These are phyloP conservation scores for Ceyx melanurus DNA, from an alignment of 2,113 vertebrate species.

Conservation along the genomic window DNA sequence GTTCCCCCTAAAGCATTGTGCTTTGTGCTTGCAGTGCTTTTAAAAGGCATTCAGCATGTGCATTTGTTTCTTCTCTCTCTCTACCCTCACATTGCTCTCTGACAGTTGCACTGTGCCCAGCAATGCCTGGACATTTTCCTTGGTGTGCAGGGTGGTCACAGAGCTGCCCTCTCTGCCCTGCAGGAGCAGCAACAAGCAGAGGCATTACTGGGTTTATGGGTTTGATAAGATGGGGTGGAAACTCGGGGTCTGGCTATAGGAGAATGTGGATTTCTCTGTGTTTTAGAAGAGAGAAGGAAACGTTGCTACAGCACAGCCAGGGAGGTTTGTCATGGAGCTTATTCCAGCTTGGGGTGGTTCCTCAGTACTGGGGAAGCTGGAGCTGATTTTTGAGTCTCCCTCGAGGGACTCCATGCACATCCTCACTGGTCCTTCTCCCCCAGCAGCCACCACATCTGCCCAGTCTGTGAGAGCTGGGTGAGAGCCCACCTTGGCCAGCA, in stretches of 20 bases:
- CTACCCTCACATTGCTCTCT: not conserved
- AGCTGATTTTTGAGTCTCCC: not conserved
- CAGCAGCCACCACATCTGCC: not conserved
- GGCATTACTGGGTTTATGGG: not conserved
- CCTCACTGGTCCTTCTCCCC: not conserved
- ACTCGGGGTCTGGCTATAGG: not conserved
- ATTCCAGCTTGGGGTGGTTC: not conserved
- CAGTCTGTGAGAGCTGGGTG: conserved; percentile 7
- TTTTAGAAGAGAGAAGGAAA: not conserved
- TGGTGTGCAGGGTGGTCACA: accelerated
- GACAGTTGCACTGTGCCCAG: not conserved
- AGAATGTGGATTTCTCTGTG: not conserved
- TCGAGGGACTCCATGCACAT: accelerated
- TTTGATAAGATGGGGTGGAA: not conserved
- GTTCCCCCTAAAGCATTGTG: not conserved
- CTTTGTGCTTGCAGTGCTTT: not conserved
- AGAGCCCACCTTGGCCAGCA: not conserved
- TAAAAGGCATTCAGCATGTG: not conserved
- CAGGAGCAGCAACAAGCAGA: accelerated
- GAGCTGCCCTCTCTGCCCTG: not conserved
- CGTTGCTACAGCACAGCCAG: not conserved
- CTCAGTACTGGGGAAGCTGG: not conserved
- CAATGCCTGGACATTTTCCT: not conserved
- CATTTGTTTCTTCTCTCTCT: accelerated
- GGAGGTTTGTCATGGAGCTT: not conserved